A percentile compares a stretch with the other conserved stretches of the same genome.
Evolutionary conservation across 2,888 invertebrate genomes (phyloP).

Genomic region (Hirtodrosophila alboralis): DNA sequence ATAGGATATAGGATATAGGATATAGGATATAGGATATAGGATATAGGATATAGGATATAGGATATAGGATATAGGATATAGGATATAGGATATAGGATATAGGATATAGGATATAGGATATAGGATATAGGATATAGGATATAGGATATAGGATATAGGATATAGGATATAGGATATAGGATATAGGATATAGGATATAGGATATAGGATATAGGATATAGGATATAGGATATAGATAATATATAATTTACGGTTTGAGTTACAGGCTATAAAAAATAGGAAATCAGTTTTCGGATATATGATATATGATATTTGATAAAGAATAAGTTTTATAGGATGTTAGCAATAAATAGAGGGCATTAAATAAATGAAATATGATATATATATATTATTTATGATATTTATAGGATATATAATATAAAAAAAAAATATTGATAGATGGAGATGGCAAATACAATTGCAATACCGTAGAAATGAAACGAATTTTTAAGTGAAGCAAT

Average conservation of each 20-base stretch:
- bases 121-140: constrained; percentile 8
- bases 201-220: constrained; percentile 8
- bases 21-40: constrained; percentile 8
- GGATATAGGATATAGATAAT: constrained; percentile 7
- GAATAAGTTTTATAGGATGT: background rate
- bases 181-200: constrained; percentile 8
- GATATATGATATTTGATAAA: constrained; percentile 3
- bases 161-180: constrained; percentile 8
- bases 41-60: constrained; percentile 8
- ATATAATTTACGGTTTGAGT: background rate
- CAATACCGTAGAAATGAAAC: background rate
- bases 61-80: constrained; percentile 8
- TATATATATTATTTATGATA: constrained; percentile 1
- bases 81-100: constrained; percentile 8
- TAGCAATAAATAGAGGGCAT: too few relatives aligned
- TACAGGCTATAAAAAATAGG: constrained; percentile 4
- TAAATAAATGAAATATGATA: background rate
- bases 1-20: constrained; percentile 8
- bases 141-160: constrained; percentile 8
- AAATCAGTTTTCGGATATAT: constrained; percentile 2
- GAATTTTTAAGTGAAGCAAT: constrained; percentile 12
- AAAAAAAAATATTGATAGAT: too few relatives aligned
- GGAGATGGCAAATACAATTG: background rate
- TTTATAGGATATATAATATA: too few relatives aligned
- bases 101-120: constrained; percentile 8